Percentiles rank a stretch among this genome's conserved stretches.
Conservation (phyloP, 2,113 vertebrate species). For the Tragelaphus strepsiceros region DNA sequence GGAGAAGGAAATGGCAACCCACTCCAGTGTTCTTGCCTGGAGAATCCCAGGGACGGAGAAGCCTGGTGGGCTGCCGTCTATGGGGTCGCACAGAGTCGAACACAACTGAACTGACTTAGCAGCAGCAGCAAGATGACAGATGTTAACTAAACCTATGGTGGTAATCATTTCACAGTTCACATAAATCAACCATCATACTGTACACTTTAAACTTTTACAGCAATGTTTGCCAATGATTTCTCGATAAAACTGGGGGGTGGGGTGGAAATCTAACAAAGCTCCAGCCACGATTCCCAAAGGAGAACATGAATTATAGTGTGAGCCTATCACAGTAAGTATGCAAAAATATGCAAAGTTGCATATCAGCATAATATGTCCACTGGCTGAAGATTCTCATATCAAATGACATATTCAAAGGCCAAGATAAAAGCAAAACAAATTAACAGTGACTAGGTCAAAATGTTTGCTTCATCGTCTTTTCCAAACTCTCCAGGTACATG, state of each 20-base stretch:
- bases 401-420: not conserved
- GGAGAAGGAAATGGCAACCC: no score
- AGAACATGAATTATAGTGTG: not conserved
- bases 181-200: not conserved
- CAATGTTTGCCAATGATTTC: not conserved
- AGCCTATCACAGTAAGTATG: not conserved
- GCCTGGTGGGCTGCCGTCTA: no score
- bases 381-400: not conserved
- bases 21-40: no score
- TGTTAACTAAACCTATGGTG: not conserved
- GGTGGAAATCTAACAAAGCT: not conserved
- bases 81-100: no score
- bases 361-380: not conserved
- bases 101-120: no score
- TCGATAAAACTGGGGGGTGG: not conserved
- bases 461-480: not conserved
- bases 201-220: not conserved
- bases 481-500: not conserved
- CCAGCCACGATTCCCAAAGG: not conserved
- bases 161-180: not conserved
- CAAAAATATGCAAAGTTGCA: not conserved
- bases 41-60: no score
- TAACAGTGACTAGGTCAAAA: not conserved
- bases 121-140: not conserved
- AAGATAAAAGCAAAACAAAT: not conserved